Evolutionary conservation across 2,888 invertebrate species (phyloP), one percentile per base, ranked within the genome.

Genomic region (Lasius platythorax): DNA sequence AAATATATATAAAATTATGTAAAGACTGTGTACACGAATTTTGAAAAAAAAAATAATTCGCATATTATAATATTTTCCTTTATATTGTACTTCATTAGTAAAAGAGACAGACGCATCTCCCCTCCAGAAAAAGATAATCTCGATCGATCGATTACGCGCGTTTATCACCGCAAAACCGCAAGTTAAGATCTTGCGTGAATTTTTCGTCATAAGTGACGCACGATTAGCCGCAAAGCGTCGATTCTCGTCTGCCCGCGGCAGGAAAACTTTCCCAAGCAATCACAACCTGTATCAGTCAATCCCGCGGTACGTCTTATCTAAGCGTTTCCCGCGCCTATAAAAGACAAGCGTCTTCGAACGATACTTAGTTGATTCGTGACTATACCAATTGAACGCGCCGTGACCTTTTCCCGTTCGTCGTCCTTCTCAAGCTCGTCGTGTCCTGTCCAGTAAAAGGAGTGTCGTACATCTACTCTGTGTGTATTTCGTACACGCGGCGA

Each of bases 261-360:
- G 40, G 33, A 18, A 78, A 68, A 78, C 15, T 28, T 6, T 18
- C 8, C 37, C 18, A 18, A 53, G 18, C 33, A 50, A 79, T 28
- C 63, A 18, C n/a, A 63, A n/a, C 18, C 28, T 61, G 12, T 81
- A 83, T 83, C 56, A 83, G 53, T 63, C 63, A 83, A 70, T 63
- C 30, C 30, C 15, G 12, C 53, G n/a, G 12, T 56, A 2, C 63
- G 70, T 84, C 82, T 90, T 89, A 89, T 90, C 91, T 88, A 61
- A 43, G 46, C 72, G 56, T 67, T 79, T 64, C 73, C 76, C 83
- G 61, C 61, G 70, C 86, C 90, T 93, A 93, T 93, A 93, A 93
- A 93, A 93, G 93, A 89, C 90, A 90, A 75, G 83, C 89, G 85
- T 85, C 85, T 85, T 85, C 87, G 89, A n/a, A 87, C 85, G 87